Percentiles rank a stretch among this genome's conserved stretches.
phyloP scores from a whole-genome alignment of 2,113 vertebrate genomes.

The Rutilus rutilus region DNA sequence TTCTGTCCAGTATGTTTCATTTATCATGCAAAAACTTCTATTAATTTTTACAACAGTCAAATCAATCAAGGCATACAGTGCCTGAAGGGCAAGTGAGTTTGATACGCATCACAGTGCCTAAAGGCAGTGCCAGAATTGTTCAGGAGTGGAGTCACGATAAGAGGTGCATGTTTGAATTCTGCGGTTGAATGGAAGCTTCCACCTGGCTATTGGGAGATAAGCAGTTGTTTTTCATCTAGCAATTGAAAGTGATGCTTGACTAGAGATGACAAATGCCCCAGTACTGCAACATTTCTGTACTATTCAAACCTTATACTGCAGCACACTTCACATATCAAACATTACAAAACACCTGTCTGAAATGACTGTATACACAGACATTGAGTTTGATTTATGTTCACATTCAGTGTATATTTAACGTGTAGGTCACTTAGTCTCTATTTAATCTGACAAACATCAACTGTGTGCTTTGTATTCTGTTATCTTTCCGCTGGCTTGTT shows the following conservation, averaged over 20 bases:
- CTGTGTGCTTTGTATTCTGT: neutral
- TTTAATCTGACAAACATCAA: slow-evolving; percentile 15
- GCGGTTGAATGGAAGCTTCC: slow-evolving; percentile 5
- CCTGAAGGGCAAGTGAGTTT: neutral
- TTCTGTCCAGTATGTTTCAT: neutral
- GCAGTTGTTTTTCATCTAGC: neutral
- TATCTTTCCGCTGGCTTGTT: slow-evolving; percentile 16
- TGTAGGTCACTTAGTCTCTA: neutral
- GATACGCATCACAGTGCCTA: neutral
- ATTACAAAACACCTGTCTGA: neutral
- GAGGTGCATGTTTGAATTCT: neutral
- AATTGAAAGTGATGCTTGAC: slow-evolving; percentile 35
- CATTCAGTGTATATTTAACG: neutral
- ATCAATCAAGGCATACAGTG: neutral
- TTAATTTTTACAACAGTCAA: neutral
- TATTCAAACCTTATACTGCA: neutral
- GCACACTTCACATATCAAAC: neutral
- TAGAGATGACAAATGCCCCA: slow-evolving; percentile 16
- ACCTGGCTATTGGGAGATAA: slow-evolving; percentile 27
- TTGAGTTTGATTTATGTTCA: neutral
- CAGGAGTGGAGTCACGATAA: neutral
- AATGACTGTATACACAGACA: neutral
- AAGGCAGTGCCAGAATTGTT: neutral
- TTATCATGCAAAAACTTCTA: neutral
- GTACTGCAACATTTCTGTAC: neutral